Evolutionary conservation across 2,113 vertebrate genomes (phyloP), one percentile per base, ranked within the genome.

Genomic region (Sturnus vulgaris): DNA sequence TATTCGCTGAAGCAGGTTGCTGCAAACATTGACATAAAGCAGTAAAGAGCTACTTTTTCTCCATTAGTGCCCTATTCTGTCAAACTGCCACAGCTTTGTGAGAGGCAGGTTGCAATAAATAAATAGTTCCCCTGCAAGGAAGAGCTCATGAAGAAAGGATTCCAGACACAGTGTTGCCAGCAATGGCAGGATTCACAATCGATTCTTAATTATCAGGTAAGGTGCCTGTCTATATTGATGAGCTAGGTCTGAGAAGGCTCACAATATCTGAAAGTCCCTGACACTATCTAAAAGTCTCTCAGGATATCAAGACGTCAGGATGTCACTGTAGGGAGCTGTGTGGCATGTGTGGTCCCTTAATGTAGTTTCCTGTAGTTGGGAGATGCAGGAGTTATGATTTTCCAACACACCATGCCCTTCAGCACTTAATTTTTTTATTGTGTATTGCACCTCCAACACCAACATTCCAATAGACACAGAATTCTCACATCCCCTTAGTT

Each of bases 371-470:
- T 49, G 3, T 19, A 59, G 5, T 21, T 64, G 70, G 31, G 40
- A 89, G 16, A 63, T 35, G 30, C 15, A 63, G 46, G 23, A 83
- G 25, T 49, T 55, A 37, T 0, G 4, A 20, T 25, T 42, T 64
- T 50, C 42, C 30, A 81, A 35, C 15, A 71, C 12, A 22, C 19
- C 16, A 17, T 24, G 18, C 21, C 11, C 7, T 37, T 37, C 27
- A 56, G 21, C 12, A 30, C 17, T 30, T 30, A 6, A n/a, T 79
- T 40, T 84, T 82, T 39, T n/a, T 13, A 46, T 65, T 78, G 21
- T 0, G 0, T 31, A 25, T 31, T 83, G 5, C 9, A 63, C 30
- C 57, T 91, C 49, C n/a, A 79, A 46, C 35, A 72, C 15, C 25
- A 78, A 7, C 18, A 84, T 56, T 77, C 39, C 4, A 4, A 56